Base-by-base conservation (phyloP, 2,113 vertebrate genomes). In the Embiotoca jacksoni region DNA sequence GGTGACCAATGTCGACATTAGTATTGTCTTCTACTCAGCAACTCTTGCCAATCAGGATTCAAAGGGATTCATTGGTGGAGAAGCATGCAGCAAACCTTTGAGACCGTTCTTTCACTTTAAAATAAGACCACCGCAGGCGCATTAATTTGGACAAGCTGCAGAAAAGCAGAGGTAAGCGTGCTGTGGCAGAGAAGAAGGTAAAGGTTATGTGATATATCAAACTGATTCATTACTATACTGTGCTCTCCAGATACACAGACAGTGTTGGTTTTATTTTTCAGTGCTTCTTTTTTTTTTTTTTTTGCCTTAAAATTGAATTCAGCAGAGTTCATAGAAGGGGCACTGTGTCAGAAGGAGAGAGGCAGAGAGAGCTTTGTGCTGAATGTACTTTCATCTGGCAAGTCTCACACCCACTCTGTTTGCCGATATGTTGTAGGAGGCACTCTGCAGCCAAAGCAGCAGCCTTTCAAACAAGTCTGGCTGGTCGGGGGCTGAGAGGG, bases 321-420 rank as follows among this genome's bases (percentile, higher is more conserved):
- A 68, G 75, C 80, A 46, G 87, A 90, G 92, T 93, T 89, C 89
- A 93, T 54, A 88, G 55, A 63, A 86, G 86, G 92, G 93, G 86
- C 91, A 94, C 78, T 93, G 88, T 94, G 94, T 95, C 91, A 92
- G 88, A 81, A 46, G 76, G 76, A 81, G 86, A 82, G 89, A 85
- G 74, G 68, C 75, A 60, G 72, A 60, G 88, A 75, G 83, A 69
- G 88, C 83, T 63, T 81, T 88, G 88, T 60, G 85, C 81, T 77
- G 80, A 83, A 92, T 84, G 83, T 58, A 87, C 92, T 92, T 93
- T 93, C 85, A 93, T 92, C 90, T 91, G 80, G 89, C 85, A 32
- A 86, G 81, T 87, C 87, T 90, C 89, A 90, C 82, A 89, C 81
- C 83, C 91, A 88, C 88, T 87, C 85, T 90, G 88, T 89, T 88